These are phyloP conservation scores for Gortyna flavago DNA, from an alignment of 2,888 invertebrate species.

Conservation along the genomic window DNA sequence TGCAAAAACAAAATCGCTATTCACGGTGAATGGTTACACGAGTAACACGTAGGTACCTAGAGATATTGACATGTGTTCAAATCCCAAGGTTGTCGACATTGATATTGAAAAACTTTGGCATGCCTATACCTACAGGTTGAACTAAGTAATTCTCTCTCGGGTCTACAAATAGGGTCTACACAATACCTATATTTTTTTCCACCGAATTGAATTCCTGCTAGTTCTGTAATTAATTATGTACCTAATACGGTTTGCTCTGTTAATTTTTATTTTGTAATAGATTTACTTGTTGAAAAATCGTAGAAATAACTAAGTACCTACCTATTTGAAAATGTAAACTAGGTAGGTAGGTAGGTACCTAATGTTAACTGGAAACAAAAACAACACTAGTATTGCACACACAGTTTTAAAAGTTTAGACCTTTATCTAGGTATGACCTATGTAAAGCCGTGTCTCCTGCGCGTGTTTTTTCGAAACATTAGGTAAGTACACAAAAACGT, in stretches of 20 bases:
- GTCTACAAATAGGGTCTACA: not conserved
- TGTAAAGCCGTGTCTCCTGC: too few relatives aligned
- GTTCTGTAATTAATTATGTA: not conserved
- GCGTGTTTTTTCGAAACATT: too few relatives aligned
- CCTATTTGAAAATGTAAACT: not conserved
- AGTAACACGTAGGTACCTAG: not conserved
- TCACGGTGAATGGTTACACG: constrained; percentile 29
- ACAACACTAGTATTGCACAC: not conserved
- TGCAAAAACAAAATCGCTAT: constrained; percentile 24
- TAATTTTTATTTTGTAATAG: constrained; percentile 11
- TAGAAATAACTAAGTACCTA: not conserved
- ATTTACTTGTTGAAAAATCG: not conserved
- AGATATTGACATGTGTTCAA: constrained; percentile 2
- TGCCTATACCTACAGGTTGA: not conserved
- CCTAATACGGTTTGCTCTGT: constrained; percentile 3
- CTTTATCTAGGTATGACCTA: not conserved
- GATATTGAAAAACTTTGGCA: constrained; percentile 40
- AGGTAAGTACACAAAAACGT: too few relatives aligned
- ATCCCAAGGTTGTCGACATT: constrained; percentile 48
- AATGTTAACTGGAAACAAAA: not conserved
- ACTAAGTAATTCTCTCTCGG: not conserved
- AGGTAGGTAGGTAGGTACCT: not conserved
- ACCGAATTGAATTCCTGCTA: not conserved
- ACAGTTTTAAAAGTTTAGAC: not conserved
- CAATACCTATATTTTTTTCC: not conserved